Base-by-base conservation (phyloP, 2,797 vertebrate species). In the Manis pentadactyla region DNA sequence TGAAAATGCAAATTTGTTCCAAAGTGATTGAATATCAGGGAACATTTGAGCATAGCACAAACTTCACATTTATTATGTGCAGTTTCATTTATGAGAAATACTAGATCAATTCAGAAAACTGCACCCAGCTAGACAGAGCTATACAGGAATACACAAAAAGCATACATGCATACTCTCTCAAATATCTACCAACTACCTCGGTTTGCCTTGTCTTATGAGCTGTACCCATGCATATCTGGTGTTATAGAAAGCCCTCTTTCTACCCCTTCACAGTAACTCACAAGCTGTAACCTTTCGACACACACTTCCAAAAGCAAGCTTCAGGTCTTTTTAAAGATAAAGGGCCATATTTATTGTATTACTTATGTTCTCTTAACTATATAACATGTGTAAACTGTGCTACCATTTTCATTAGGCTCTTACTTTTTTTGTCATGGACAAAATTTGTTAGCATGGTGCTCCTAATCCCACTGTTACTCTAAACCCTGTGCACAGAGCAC, bases 271-370 rank as follows among this genome's bases (percentile, higher is more conserved):
- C 27, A 49, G 21, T 61, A 82, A 74, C 3, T 14, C 49, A 59
- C 27, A 51, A 64, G 23, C 46, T 77, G 19, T 7, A 68, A 5
- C 31, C 13, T n/a, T 94, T 49, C 23, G 6, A 63, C 0, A 11
- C 31, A 78, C 23, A 61, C 8, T 73, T 93, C 53, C 46, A 55
- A 15, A 73, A 61, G 46, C 31, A 81, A 87, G 89, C 25, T 81
- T 85, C 17, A 23, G 23, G 39, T 57, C 19, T 92, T 95, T 93
- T 87, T 87, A 34, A 96, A 93, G 59, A 79, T 31, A 79, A 93
- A 82, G 29, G 29, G 11, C 71, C 23, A 55, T 37, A 27, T 7
- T 79, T 46, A 81, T 0, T 75, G 7, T 31, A 61, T n/a, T 46
- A 63, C 53, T 77, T 57, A 83, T 61, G 8, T 59, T 86, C 61